Conservation (phyloP, 1,140 invertebrate genomes). For the Tribolium madens region DNA sequence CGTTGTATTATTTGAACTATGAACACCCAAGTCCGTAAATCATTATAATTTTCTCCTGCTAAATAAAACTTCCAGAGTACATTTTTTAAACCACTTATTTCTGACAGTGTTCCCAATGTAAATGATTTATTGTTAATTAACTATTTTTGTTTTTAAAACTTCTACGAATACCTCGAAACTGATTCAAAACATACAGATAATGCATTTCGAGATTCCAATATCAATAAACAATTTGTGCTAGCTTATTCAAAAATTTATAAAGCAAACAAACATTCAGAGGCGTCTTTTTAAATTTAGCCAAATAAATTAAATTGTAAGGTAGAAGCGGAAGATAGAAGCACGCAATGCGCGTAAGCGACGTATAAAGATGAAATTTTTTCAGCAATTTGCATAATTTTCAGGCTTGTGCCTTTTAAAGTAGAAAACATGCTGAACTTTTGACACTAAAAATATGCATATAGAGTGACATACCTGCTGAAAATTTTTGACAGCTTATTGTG, state of each 20-base stretch:
- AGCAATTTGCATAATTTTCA: not conserved
- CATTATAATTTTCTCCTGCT: not conserved
- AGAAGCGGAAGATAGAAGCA: not conserved
- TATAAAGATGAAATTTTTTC: not conserved
- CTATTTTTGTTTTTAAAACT: not conserved
- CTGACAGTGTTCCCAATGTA: not conserved
- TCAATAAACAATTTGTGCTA: conserved; percentile 7
- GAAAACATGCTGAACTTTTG: not conserved
- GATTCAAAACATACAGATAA: not conserved
- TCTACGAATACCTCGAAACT: not conserved
- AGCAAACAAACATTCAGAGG: not conserved
- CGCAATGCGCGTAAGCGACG: not conserved
- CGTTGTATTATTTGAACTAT: not conserved
- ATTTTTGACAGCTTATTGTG: not conserved
- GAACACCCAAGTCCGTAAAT: not conserved
- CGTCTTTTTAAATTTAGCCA: not conserved
- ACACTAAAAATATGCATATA: too few species aligned
- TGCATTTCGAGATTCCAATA: not conserved
- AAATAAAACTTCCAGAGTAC: not conserved
- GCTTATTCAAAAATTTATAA: conserved; percentile 5
- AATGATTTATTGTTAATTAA: not conserved
- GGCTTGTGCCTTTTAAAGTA: too few species aligned
- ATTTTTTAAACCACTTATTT: not conserved
- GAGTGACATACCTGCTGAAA: not conserved
- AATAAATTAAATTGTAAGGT: conserved; percentile 9